Base-by-base conservation (phyloP, 2,113 vertebrate species). In the Natator depressus region DNA sequence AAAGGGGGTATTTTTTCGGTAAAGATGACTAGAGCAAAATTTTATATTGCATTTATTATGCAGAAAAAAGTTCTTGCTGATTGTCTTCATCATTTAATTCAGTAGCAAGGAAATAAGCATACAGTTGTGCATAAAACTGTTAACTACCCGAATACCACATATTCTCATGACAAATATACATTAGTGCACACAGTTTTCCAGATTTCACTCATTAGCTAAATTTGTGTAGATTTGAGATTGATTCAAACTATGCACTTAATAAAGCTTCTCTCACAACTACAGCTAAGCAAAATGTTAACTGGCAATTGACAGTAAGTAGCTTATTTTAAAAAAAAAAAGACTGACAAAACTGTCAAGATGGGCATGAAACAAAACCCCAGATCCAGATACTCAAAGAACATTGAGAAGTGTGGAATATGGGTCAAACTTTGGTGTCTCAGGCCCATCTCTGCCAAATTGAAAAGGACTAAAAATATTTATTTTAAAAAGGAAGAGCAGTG, bases 41-140 rank as follows among this genome's bases (percentile, higher is more conserved):
- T 53, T 95, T 89, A 89, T 83, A 92, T 94, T 88, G 94, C 24
- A 29, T 97, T 98, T 98, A 96, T 97, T 98, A 76, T 78, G 84
- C 97, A 98, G 96, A 93, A 96, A 96, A 96, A 1, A 82, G 89
- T 88, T 98, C 80, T 97, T 92, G 91, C 95, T 89, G 98, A 98
- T 98, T 98, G 98, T 98, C 98, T 98, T 85, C 53, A 0, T 97
- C 92, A n/a, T 92, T 92, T 59, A 96, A 93, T 84, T 97, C 93
- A 97, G 95, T 96, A 97, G 97, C 93, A 97, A 97, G 83, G 84
- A 97, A 96, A 91, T 69, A 96, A 84, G 79, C 94, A 88, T 94
- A 94, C n/a, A 91, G n/a, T 87, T 53, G 80, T 80, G 87, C 86
- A 84, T 55, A 80, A 84, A 59, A 59, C 80, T 82, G 79, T 29